Evolutionary conservation across 2,113 vertebrate genomes (phyloP).

Genomic region (Tragulus kanchil): DNA sequence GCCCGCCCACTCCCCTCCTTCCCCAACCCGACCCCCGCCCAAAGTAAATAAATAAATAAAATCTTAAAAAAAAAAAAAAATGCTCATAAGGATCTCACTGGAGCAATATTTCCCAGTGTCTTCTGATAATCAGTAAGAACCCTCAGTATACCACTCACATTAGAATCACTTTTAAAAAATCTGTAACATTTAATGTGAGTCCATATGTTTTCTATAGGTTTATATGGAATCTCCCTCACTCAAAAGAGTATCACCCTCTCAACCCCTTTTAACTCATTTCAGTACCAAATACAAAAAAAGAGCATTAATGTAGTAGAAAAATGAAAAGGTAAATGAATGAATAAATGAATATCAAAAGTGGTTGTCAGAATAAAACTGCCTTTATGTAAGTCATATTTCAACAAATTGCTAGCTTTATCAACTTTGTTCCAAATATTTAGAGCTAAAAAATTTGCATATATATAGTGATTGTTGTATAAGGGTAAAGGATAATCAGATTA

Average conservation of each 20-base stretch:
- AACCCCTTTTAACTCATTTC: not conserved
- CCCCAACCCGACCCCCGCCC: too few species aligned
- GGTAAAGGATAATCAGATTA: not conserved
- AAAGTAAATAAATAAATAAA: too few species aligned
- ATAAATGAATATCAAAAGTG: not conserved
- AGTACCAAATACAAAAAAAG: not conserved
- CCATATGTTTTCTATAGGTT: not conserved
- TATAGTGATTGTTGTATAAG: not conserved
- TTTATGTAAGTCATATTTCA: not conserved
- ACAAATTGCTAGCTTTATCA: not conserved
- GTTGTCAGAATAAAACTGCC: not conserved
- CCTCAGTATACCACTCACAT: not conserved
- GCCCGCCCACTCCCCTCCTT: too few species aligned
- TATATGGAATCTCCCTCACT: not conserved
- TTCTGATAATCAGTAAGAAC: not conserved
- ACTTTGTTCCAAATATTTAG: not conserved
- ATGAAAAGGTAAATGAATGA: not conserved
- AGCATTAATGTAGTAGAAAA: not conserved
- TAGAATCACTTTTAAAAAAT: not conserved
- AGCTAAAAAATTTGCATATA: not conserved
- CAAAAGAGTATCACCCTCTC: not conserved
- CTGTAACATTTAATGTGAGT: not conserved
- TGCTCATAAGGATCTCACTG: not conserved
- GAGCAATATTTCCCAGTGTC: not conserved
- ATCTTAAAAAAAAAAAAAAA: too few species aligned